Base-by-base conservation (phyloP, 2,888 invertebrate species). In the Azorinus chamasolen region DNA sequence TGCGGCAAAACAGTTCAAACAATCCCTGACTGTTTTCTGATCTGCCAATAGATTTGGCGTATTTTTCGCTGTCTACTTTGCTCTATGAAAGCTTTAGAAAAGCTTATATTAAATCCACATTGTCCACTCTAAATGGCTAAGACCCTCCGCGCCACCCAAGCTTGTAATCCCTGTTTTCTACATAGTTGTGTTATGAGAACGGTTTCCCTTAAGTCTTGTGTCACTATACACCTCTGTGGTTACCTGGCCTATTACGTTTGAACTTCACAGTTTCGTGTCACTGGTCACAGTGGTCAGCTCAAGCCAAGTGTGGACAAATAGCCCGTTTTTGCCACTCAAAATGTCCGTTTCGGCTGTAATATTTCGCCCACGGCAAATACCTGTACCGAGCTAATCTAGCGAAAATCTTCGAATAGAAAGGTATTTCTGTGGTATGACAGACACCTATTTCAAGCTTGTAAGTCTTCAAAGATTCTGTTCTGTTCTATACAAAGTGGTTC, bases 191-290 rank as follows among this genome's bases (percentile, higher is more conserved):
- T 53, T 58, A 59, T 45, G 68, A 59, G 51, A 59, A 53, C 45
- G 10, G 24, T 58, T 45, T 66, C 37, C 64, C 32, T 32, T 10
- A 32, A 6, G 32, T 4, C 32, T 32, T 22, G 22, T 61, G 39
- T 50, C 50, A 37, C 20, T 6, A 50, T 61, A 48, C 20, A 41
- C 41, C 57, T 57, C 24, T 57, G 37, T 14, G 14, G 12, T 20
- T 18, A 32, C 50, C 12, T 32, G 50, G 51, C 53, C 25, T 41
- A 66, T 62, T 66, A 57, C 64, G 62, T 66, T 55, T 45, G 48
- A 62, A 62, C 73, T 57, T 62, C 51, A 48, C 62, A 62, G 73
- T 73, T 73, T 61, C 73, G 73, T 73, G 66, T 73, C 73, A 73
- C 62, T 73, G 73, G 46, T 32, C 73, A 73, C 57, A 66, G 43